Percentiles rank a stretch among this genome's conserved stretches.
Evolutionary conservation across 2,888 invertebrate genomes (phyloP).

Genomic region (Coronaproctus castanopsis): DNA sequence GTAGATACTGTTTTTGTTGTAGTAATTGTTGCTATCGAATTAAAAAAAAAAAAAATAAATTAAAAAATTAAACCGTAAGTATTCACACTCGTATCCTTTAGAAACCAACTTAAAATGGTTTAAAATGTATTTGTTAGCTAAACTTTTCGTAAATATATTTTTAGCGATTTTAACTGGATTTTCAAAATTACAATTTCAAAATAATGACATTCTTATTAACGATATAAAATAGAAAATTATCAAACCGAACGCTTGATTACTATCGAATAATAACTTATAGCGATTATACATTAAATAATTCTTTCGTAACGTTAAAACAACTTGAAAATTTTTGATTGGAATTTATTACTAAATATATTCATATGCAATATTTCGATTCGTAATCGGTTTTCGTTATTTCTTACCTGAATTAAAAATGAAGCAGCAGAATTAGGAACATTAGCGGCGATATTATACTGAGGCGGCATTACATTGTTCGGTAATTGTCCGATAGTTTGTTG

Average conservation of each 20-base stretch:
- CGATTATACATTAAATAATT: neutral
- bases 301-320: neutral
- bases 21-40: conserved; percentile 26
- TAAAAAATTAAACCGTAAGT: conserved; percentile 6
- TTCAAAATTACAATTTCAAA: too few species aligned
- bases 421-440: conserved; percentile 11
- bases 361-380: neutral
- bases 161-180: too few species aligned
- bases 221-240: too few species aligned
- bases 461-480: conserved; percentile 17
- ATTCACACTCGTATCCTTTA: too few species aligned
- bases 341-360: neutral
- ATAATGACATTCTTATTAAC: too few species aligned
- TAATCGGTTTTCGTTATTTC: neutral
- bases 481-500: conserved; percentile 13
- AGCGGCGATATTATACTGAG: conserved; percentile 18
- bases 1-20: conserved; percentile 30
- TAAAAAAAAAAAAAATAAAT: neutral
- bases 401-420: conserved; percentile 18
- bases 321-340: neutral
- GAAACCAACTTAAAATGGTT: too few species aligned
- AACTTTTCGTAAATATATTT: too few species aligned
- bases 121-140: too few species aligned
- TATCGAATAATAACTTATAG: neutral
- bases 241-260: too few species aligned